Evolutionary conservation across 2,888 invertebrate species (phyloP).

Genomic region (Pimpla rufipes): DNA sequence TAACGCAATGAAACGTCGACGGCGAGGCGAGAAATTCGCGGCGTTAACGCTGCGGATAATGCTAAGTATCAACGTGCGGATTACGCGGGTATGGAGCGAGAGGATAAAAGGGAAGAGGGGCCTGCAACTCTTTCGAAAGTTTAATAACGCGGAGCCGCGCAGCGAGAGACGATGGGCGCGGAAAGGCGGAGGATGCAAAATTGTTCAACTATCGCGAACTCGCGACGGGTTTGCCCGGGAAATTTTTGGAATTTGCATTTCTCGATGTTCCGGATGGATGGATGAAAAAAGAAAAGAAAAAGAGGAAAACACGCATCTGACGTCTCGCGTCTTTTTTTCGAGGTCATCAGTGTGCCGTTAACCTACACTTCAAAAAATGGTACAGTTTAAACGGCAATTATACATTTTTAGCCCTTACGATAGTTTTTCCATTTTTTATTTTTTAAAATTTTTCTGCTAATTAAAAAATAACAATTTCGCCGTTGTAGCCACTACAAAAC

Average conservation of each 20-base stretch:
- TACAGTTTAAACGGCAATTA: too few species aligned
- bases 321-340: not conserved
- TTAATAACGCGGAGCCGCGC: conserved; percentile 32
- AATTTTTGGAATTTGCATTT: conserved; percentile 23
- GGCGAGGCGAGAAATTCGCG: conserved; percentile 25
- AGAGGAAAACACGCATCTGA: conserved; percentile 2
- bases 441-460: too few species aligned
- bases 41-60: conserved; percentile 34
- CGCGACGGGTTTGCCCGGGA: conserved; percentile 18
- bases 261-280: conserved; percentile 4
- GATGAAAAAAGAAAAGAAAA: not conserved
- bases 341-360: not conserved
- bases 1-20: conserved; percentile 15
- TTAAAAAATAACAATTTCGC: too few species aligned
- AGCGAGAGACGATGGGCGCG: conserved; percentile 31
- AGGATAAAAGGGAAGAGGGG: not conserved
- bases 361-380: too few species aligned
- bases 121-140: conserved; percentile 53
- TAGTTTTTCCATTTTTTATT: too few species aligned
- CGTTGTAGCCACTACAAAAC: too few species aligned
- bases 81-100: conserved; percentile 50
- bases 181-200: conserved; percentile 28
- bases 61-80: conserved; percentile 59
- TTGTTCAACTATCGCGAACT: conserved; percentile 40
- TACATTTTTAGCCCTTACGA: too few species aligned